Percentiles rank a stretch among this genome's conserved stretches.
These are phyloP conservation scores for Harlomillsia oculata DNA, from an alignment of 1,140 invertebrate genomes.

Conservation along the genomic window DNA sequence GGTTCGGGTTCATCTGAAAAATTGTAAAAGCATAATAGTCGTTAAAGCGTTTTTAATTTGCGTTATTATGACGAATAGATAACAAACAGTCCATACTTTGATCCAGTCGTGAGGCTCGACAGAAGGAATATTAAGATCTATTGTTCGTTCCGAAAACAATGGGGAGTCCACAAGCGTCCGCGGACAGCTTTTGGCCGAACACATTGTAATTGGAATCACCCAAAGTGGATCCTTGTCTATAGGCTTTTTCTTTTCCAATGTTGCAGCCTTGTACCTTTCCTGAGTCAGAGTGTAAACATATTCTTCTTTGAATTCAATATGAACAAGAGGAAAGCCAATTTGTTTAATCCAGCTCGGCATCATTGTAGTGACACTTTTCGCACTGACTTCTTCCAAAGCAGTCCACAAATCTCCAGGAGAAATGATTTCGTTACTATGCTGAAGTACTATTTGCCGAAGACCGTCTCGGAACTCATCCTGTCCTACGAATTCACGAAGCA, in stretches of 20 bases:
- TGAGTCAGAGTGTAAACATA: slow-evolving; percentile 64
- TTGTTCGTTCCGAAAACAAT: slow-evolving; percentile 51
- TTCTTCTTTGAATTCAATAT: slow-evolving; percentile 40
- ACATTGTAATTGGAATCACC: slow-evolving; percentile 81
- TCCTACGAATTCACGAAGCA: slow-evolving; percentile 91
- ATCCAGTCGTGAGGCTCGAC: no score
- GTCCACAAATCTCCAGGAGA: slow-evolving; percentile 49
- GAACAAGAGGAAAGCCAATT: slow-evolving; percentile 45
- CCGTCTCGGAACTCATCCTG: slow-evolving; percentile 53
- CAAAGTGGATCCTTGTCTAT: slow-evolving; percentile 45
- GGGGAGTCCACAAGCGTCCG: slow-evolving; percentile 49
- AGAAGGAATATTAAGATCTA: slow-evolving; percentile 42
- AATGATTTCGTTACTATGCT: slow-evolving; percentile 47
- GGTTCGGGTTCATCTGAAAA: slow-evolving; percentile 76
- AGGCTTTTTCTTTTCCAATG: slow-evolving; percentile 52
- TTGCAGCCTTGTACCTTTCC: slow-evolving; percentile 74
- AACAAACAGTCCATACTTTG: no score
- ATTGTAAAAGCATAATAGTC: no score
- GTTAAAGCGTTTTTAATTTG: no score
- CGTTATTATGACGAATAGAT: no score
- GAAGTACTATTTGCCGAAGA: slow-evolving; percentile 50
- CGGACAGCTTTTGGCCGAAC: slow-evolving; percentile 59
- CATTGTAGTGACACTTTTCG: slow-evolving; percentile 43
- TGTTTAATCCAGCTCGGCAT: slow-evolving; percentile 54
- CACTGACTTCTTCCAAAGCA: slow-evolving; percentile 44